Conservation (phyloP, 2,888 invertebrate genomes). For the Drosophila hamatofila region DNA sequence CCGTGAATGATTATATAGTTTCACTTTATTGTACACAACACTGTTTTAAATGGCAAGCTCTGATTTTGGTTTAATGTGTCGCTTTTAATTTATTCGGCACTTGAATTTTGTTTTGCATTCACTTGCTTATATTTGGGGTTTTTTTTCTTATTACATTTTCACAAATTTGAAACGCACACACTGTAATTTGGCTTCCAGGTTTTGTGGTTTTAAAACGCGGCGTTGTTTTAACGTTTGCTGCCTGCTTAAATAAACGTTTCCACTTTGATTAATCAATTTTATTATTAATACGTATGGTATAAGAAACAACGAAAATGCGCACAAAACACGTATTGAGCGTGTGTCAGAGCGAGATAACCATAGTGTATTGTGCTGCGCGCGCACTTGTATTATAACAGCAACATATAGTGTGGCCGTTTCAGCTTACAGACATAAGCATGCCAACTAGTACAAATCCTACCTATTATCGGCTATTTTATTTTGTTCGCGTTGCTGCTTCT, state of each 20-base stretch:
- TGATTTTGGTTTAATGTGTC: slow-evolving; percentile 13
- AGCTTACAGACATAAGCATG: slow-evolving; percentile 42
- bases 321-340: slow-evolving; percentile 58
- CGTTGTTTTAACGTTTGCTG: slow-evolving; percentile 58
- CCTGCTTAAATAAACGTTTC: slow-evolving; percentile 66
- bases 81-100: slow-evolving; percentile 30
- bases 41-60: slow-evolving; percentile 40
- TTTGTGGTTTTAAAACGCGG: slow-evolving; percentile 39
- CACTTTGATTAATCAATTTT: slow-evolving; percentile 78
- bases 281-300: slow-evolving; percentile 77
- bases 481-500: slow-evolving; percentile 70
- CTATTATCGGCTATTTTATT: slow-evolving; percentile 79
- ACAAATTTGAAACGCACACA: slow-evolving; percentile 24
- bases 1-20: slow-evolving; percentile 43
- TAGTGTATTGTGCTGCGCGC: slow-evolving; percentile 29
- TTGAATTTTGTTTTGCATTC: slow-evolving; percentile 37
- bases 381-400: slow-evolving; percentile 40
- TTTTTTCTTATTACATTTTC: slow-evolving; percentile 54
- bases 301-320: slow-evolving; percentile 62
- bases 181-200: slow-evolving; percentile 29
- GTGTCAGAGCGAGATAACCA: slow-evolving; percentile 55
- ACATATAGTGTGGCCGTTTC: slow-evolving; percentile 66
- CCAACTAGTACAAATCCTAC: slow-evolving; percentile 64
- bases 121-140: slow-evolving; percentile 21
- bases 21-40: slow-evolving; percentile 65